A percentile compares a stretch with the other conserved stretches of the same genome.
Evolutionary conservation across 2,113 vertebrate species (phyloP).

Genomic region (Chloropsis hardwickii): DNA sequence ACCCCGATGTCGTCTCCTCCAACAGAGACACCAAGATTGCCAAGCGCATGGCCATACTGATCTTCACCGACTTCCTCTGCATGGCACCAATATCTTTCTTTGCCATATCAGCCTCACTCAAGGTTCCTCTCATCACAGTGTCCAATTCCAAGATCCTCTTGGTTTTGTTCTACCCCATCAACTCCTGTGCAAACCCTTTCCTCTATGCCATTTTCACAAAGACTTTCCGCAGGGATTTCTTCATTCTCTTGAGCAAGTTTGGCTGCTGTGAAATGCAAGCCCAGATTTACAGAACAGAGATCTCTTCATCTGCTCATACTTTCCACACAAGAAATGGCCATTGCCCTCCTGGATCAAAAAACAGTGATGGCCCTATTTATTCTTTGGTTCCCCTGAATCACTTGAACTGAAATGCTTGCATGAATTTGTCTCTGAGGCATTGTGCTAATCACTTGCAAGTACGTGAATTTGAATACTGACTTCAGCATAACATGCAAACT

Average conservation of each 20-base stretch:
- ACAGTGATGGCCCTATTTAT: slow-evolving; percentile 71
- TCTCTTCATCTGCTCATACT: slow-evolving; percentile 78
- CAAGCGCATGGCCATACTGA: slow-evolving; percentile 92
- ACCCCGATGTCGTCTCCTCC: slow-evolving; percentile 82
- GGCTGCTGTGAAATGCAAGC: slow-evolving; percentile 87
- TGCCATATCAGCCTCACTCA: slow-evolving; percentile 92
- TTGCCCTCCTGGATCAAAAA: slow-evolving; percentile 74
- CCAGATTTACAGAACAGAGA: slow-evolving; percentile 91
- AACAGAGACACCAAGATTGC: slow-evolving; percentile 88
- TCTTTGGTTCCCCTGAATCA: slow-evolving; percentile 76
- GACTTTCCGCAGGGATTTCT: slow-evolving; percentile 92
- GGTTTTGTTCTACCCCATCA: slow-evolving; percentile 96
- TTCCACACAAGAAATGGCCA: slow-evolving; percentile 76
- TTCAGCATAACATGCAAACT: neutral
- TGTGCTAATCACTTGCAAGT: neutral
- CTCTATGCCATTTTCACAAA: slow-evolving; percentile 95
- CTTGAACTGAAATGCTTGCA: slow-evolving; percentile 46
- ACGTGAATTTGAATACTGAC: slow-evolving; percentile 8
- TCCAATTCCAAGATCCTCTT: slow-evolving; percentile 92
- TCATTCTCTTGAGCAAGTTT: slow-evolving; percentile 87
- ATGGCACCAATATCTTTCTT: slow-evolving; percentile 98
- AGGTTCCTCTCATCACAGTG: slow-evolving; percentile 91
- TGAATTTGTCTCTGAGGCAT: neutral
- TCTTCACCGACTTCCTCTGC: slow-evolving; percentile 96
- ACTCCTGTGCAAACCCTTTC: slow-evolving; percentile 96